Conservation (phyloP, 2,113 vertebrate genomes). For the Phalacrocorax carbo region DNA sequence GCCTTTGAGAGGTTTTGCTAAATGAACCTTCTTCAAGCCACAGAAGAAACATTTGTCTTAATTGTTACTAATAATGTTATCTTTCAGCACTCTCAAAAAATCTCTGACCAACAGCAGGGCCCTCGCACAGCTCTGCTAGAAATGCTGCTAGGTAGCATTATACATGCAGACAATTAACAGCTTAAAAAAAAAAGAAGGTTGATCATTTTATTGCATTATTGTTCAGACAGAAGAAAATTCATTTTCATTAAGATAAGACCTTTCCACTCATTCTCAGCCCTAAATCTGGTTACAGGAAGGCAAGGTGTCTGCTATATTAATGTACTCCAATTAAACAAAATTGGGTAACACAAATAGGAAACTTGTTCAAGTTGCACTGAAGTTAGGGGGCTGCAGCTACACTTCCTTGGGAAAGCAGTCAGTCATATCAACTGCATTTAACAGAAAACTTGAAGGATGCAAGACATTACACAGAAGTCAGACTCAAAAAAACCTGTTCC, state of each 20-base stretch:
- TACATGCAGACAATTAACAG: slow-evolving; percentile 44
- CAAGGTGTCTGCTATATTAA: slow-evolving; percentile 32
- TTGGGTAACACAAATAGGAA: not conserved
- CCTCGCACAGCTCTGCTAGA: not conserved
- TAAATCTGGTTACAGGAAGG: slow-evolving; percentile 43
- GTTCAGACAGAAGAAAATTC: slow-evolving; percentile 53
- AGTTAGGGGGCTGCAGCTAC: not conserved
- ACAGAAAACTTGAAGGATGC: not conserved
- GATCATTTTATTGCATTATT: slow-evolving; percentile 43
- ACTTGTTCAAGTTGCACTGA: not conserved
- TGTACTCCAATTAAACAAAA: slow-evolving; percentile 13
- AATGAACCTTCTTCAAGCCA: slow-evolving; percentile 40
- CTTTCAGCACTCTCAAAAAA: slow-evolving; percentile 24
- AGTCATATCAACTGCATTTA: not conserved
- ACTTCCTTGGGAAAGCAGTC: not conserved
- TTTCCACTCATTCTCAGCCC: slow-evolving; percentile 43
- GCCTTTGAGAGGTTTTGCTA: slow-evolving; percentile 42
- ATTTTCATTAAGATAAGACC: slow-evolving; percentile 60
- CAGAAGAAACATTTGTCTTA: slow-evolving; percentile 57
- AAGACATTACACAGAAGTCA: not conserved
- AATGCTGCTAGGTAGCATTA: slow-evolving; percentile 10
- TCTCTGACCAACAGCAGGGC: slow-evolving; percentile 30
- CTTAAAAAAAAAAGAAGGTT: not conserved
- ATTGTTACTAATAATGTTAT: slow-evolving; percentile 60
- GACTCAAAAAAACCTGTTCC: not conserved